phyloP scores from a whole-genome alignment of 2,797 vertebrate genomes.

The Oreochromis grahami region DNA sequence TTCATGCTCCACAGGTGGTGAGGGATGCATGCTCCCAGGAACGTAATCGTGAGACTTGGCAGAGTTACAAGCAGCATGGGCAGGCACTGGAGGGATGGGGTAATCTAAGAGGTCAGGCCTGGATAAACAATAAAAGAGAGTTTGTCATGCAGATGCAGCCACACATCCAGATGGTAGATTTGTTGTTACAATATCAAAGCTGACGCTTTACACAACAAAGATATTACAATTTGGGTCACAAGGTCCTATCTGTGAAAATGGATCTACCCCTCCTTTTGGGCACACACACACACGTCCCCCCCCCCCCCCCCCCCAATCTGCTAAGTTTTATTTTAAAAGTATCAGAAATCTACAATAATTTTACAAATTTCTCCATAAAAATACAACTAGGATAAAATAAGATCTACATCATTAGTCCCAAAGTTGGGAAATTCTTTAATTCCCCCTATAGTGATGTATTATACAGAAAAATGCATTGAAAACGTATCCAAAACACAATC shows the following conservation, averaged over 20 bases:
- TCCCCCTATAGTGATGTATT: neutral
- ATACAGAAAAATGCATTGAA: neutral
- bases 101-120: slow-evolving; percentile 80
- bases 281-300: neutral
- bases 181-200: neutral
- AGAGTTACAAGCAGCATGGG: slow-evolving; percentile 68
- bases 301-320: too few species aligned
- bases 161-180: slow-evolving; percentile 19
- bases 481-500: neutral
- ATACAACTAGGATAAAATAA: neutral
- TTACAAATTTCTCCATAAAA: neutral
- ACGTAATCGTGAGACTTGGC: slow-evolving; percentile 73
- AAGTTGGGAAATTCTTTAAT: neutral
- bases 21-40: slow-evolving; percentile 50
- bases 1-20: slow-evolving; percentile 82
- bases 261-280: neutral
- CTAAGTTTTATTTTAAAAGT: neutral
- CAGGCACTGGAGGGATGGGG: slow-evolving; percentile 77
- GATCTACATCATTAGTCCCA: neutral
- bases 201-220: neutral
- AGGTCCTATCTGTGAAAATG: neutral
- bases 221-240: neutral
- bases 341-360: neutral
- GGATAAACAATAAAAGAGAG: slow-evolving; percentile 24
- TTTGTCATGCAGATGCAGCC: slow-evolving; percentile 11